Base-by-base conservation (phyloP, 2,113 vertebrate genomes). In the Barbus barbus region DNA sequence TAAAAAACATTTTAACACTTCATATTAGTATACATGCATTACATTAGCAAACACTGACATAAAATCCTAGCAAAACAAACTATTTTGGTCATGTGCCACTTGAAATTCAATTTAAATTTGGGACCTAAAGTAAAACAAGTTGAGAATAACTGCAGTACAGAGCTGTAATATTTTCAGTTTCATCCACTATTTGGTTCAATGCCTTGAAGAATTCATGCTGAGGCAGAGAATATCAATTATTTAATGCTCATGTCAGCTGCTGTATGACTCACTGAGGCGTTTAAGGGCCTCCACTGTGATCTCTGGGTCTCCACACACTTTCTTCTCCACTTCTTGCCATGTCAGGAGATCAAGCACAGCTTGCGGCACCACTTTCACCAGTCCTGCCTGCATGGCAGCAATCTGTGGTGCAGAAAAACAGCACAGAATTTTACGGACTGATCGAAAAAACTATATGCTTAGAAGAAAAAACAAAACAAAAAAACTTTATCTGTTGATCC, bases 321-420 rank as follows among this genome's bases (percentile, higher is more conserved):
- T 98, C 93, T 98, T 99, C 88, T 99, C 98, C 85, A 97, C 93
- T 78, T 99, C 98, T 86, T 99, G 97, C 98, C 97, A 99, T 4
- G 98, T 99, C 61, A 99, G 94, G 74, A 99, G 94, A 90, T 99
- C 97, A 85, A 99, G 92, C 83, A 99, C 97, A 9, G 97, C 97
- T 92, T 99, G 97, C 3, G 98, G 98, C 16, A 99, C 96, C 79
- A 99, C 98, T 91, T 98, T 99, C 86, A 99, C 92, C 86, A 99
- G 93, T 58, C 98, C 98, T 4, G 95, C 95, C 91, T 97, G 97
- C 92, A 99, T 96, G 60, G 97, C 97, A 76, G 95, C 94, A 83
- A 99, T 95, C 98, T 99, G 90, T 3, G 33, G 82, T 14, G 81
- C 84, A 87, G 60, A 73, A 26, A 79, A 5, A 69, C 46, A 76